Percentiles rank a stretch among this genome's conserved stretches.
These are phyloP conservation scores for Notodonta dromedarius DNA, from an alignment of 2,888 invertebrate genomes.

Conservation along the genomic window DNA sequence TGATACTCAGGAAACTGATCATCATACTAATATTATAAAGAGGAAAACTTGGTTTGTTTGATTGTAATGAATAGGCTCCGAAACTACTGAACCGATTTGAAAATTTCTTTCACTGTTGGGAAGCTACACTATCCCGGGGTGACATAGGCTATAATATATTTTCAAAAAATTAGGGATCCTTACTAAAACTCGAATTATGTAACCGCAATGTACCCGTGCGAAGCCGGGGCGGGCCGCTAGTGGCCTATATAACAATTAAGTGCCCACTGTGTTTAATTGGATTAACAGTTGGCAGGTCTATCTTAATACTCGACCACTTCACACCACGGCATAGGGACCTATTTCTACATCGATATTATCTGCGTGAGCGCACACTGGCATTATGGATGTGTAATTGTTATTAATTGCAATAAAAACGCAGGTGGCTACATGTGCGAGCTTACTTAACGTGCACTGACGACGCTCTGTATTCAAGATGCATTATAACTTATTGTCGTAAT, in stretches of 20 bases:
- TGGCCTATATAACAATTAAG: conserved; percentile 13
- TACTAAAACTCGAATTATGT: too few relatives aligned
- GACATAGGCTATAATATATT: too few relatives aligned
- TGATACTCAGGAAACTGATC: background rate
- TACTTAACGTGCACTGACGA: background rate
- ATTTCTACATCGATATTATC: conserved; percentile 23
- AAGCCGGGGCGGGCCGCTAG: too few relatives aligned
- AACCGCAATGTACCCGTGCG: too few relatives aligned
- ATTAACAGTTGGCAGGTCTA: conserved; percentile 20
- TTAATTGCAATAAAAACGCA: conserved; percentile 52
- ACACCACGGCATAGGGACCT: conserved; percentile 6
- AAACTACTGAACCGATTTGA: too few relatives aligned
- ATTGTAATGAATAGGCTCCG: too few relatives aligned
- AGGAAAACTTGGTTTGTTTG: too few relatives aligned
- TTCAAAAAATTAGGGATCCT: too few relatives aligned
- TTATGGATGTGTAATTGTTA: conserved; percentile 51
- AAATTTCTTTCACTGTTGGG: too few relatives aligned
- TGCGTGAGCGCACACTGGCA: conserved; percentile 37
- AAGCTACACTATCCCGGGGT: too few relatives aligned
- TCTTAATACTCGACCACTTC: conserved; percentile 13
- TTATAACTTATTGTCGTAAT: conserved; percentile 5
- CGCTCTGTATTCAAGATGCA: background rate
- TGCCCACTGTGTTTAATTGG: conserved; percentile 19
- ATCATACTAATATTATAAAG: too few relatives aligned
- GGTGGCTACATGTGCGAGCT: conserved; percentile 26